phyloP scores from a whole-genome alignment of 1,140 invertebrate species.

The Drosophila seguyi region DNA sequence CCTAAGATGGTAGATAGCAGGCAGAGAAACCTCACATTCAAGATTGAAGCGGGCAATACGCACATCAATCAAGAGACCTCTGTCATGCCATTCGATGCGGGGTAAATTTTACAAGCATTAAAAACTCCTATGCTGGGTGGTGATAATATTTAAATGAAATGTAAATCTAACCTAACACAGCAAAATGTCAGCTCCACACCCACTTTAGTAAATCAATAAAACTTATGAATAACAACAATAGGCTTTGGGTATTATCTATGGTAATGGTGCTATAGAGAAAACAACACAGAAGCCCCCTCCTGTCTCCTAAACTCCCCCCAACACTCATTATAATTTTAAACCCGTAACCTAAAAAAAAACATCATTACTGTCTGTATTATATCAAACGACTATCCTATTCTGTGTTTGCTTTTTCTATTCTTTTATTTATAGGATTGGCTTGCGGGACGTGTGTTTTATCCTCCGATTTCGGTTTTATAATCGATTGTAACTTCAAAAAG shows the following conservation, averaged over 20 bases:
- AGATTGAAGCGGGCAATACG: conserved; percentile 31
- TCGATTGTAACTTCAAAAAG: conserved; percentile 96
- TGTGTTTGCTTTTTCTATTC: conserved; percentile 79
- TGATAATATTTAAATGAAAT: conserved; percentile 25
- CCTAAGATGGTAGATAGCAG: conserved; percentile 8
- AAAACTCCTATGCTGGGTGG: conserved; percentile 26
- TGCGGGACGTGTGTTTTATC: conserved; percentile 92
- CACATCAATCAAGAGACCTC: conserved; percentile 49
- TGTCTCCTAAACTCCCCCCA: neutral
- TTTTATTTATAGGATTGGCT: conserved; percentile 86
- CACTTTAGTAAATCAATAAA: conserved; percentile 21
- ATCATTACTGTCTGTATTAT: conserved; percentile 60
- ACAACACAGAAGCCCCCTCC: conserved; percentile 52
- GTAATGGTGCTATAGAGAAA: conserved; percentile 48
- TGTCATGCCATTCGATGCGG: conserved; percentile 44
- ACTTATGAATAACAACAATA: conserved; percentile 2
- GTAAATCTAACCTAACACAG: conserved; percentile 12
- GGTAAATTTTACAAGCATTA: conserved; percentile 3
- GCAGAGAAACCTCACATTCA: conserved; percentile 26
- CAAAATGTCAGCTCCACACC: conserved; percentile 13
- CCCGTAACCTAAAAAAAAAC: conserved; percentile 23
- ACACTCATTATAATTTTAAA: conserved; percentile 5
- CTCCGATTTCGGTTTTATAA: conserved; percentile 93
- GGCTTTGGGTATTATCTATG: conserved; percentile 1
- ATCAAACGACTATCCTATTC: conserved; percentile 71